These are phyloP conservation scores for Actenoides hombroni DNA, from an alignment of 2,113 vertebrate species.

Conservation along the genomic window DNA sequence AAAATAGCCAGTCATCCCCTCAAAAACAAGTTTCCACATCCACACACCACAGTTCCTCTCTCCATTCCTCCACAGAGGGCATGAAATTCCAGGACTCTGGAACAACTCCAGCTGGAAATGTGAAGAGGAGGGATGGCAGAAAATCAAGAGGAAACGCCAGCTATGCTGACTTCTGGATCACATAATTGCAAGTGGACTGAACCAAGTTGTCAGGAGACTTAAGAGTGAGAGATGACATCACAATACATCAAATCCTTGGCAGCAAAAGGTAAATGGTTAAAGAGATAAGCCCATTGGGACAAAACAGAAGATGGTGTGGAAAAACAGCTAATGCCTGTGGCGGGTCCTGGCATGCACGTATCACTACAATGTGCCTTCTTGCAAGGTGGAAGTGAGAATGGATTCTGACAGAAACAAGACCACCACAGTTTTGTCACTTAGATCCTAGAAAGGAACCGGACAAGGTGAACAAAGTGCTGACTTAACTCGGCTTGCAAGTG, in stretches of 20 bases:
- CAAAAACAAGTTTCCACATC: neutral
- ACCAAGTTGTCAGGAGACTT: neutral
- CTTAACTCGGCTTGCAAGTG: neutral
- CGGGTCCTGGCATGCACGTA: neutral
- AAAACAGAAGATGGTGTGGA: neutral
- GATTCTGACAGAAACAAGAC: neutral
- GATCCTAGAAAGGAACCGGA: neutral
- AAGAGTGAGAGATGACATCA: neutral
- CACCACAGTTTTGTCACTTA: neutral
- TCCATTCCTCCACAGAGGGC: neutral
- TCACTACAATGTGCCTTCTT: neutral
- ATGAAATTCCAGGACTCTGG: neutral
- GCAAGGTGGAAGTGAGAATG: fast-evolving
- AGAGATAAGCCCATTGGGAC: neutral
- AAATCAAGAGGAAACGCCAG: neutral
- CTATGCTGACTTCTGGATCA: neutral
- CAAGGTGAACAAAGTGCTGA: neutral
- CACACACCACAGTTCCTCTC: neutral
- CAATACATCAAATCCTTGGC: neutral
- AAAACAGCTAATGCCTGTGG: neutral
- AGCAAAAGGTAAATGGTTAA: neutral
- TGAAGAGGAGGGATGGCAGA: neutral
- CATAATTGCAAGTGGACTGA: neutral
- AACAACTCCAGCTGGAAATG: neutral
- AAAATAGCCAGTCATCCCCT: neutral